A percentile compares a stretch with the other conserved stretches of the same genome.
Conservation (phyloP, 2,113 vertebrate genomes). For the Origma solitaria region DNA sequence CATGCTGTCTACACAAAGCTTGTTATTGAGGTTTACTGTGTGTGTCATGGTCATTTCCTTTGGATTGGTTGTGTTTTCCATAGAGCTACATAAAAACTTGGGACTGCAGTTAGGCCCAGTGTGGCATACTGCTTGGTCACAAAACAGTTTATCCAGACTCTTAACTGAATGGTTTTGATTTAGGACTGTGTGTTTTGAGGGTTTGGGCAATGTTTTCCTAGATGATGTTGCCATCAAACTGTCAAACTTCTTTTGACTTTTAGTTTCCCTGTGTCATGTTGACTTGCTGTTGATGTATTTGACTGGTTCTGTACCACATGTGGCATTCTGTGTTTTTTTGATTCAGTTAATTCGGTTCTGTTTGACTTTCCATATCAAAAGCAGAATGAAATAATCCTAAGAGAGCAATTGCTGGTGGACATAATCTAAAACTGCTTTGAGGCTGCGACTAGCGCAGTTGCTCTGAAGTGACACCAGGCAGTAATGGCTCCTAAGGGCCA, state of each 20-base stretch:
- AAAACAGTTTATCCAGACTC: background rate
- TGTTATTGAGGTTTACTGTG: background rate
- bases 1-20: background rate
- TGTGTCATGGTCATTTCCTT: background rate
- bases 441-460: background rate
- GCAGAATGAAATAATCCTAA: background rate
- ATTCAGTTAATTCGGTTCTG: background rate
- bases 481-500: background rate
- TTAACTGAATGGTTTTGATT: background rate
- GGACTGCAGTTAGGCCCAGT: background rate
- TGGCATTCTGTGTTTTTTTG: background rate
- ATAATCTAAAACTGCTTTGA: background rate
- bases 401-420: background rate
- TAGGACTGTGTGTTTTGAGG: background rate
- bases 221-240: background rate
- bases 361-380: background rate
- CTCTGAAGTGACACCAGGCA: background rate
- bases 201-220: background rate
- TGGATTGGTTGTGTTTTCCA: background rate
- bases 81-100: background rate
- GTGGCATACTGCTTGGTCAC: background rate
- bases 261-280: background rate
- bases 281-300: background rate
- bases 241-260: background rate
- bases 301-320: background rate